phyloP scores from a whole-genome alignment of 2,797 vertebrate species.

The Gymnoscopelus braueri region DNA sequence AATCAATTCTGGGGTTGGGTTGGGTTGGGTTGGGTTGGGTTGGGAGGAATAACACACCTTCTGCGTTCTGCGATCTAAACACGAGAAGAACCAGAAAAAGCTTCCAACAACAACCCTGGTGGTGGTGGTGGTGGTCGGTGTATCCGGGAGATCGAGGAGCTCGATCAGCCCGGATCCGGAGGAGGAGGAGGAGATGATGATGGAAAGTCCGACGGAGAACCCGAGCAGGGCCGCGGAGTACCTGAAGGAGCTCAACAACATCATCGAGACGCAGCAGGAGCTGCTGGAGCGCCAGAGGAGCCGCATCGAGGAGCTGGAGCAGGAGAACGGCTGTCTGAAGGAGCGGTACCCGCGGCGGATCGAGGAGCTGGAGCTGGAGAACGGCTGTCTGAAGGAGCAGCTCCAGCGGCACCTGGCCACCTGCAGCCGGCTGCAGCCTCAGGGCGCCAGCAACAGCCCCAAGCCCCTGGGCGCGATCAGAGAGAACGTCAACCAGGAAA shows the following conservation, averaged over 20 bases:
- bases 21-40: too few species aligned
- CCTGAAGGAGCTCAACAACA: slow-evolving; percentile 92
- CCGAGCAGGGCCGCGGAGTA: slow-evolving; percentile 91
- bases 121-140: too few species aligned
- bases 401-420: slow-evolving; percentile 91
- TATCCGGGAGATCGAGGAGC: too few species aligned
- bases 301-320: slow-evolving; percentile 94
- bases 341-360: slow-evolving; percentile 84
- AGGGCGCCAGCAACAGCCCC: slow-evolving; percentile 49
- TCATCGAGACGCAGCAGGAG: slow-evolving; percentile 96
- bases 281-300: slow-evolving; percentile 90
- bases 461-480: slow-evolving; percentile 78
- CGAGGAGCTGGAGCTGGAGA: slow-evolving; percentile 94
- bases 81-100: slow-evolving; percentile 16
- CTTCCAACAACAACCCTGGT: too few species aligned
- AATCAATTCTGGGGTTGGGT: too few species aligned
- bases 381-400: slow-evolving; percentile 87
- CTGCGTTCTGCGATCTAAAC: too few species aligned
- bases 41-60: too few species aligned
- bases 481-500: slow-evolving; percentile 81
- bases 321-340: slow-evolving; percentile 89
- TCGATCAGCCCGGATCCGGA: slow-evolving; percentile 34
- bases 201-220: slow-evolving; percentile 88
- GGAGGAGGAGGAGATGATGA: slow-evolving; percentile 23
- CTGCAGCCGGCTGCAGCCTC: slow-evolving; percentile 83